Evolutionary conservation across 2,888 invertebrate genomes (phyloP).

Genomic region (Sphaeridia pumilis): DNA sequence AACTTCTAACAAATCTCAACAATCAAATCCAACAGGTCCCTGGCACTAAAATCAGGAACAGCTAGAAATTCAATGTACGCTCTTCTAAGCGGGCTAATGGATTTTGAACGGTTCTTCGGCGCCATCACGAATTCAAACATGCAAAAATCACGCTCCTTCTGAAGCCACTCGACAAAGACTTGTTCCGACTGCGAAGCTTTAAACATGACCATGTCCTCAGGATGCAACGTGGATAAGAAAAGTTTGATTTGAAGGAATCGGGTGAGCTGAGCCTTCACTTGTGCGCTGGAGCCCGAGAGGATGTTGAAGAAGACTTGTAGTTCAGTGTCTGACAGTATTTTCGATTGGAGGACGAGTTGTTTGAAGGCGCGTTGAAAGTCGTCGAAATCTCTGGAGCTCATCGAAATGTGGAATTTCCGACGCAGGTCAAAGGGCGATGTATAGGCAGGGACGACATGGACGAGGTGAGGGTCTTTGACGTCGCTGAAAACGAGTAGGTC

Average conservation of each 20-base stretch:
- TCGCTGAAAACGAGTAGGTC: slow-evolving; percentile 30
- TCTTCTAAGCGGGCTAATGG: slow-evolving; percentile 33
- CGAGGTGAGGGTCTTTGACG: slow-evolving; percentile 18
- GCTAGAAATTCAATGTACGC: slow-evolving; percentile 34
- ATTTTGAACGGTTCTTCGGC: slow-evolving; percentile 23
- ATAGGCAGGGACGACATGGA: slow-evolving; percentile 22
- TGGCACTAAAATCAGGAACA: slow-evolving; percentile 35
- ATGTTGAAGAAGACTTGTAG: slow-evolving; percentile 26
- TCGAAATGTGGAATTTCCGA: slow-evolving; percentile 10
- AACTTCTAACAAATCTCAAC: slow-evolving; percentile 21
- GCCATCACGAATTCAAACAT: slow-evolving; percentile 35
- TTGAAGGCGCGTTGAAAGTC: slow-evolving; percentile 33
- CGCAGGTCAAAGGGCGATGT: slow-evolving; percentile 2
- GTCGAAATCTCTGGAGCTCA: slow-evolving; percentile 10
- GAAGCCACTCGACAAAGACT: slow-evolving; percentile 31
- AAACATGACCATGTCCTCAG: slow-evolving; percentile 28
- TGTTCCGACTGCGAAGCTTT: slow-evolving; percentile 23
- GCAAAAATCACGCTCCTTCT: slow-evolving; percentile 33
- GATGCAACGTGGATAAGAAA: slow-evolving; percentile 25
- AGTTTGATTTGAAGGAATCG: slow-evolving; percentile 34
- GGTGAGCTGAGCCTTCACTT: slow-evolving; percentile 30
- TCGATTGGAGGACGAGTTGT: slow-evolving; percentile 24
- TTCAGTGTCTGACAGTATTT: slow-evolving; percentile 27
- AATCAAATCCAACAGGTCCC: slow-evolving; percentile 33
- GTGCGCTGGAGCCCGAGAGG: slow-evolving; percentile 21